Percentiles rank a stretch among this genome's conserved stretches.
Evolutionary conservation across 2,888 invertebrate species (phyloP).

Genomic region (Adelphocoris suturalis): DNA sequence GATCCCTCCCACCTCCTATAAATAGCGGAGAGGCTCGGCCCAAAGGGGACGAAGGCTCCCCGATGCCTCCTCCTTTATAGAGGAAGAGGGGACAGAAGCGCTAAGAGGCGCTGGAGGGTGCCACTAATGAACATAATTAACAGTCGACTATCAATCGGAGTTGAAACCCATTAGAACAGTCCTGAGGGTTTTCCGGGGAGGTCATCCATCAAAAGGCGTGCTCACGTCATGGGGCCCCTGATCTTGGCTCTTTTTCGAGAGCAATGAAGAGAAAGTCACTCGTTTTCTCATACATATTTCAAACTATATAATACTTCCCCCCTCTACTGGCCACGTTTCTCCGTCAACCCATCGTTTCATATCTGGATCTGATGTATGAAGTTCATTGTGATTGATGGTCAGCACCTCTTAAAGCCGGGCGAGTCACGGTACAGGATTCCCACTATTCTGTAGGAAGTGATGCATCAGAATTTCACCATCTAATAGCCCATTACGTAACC

Average conservation of each 20-base stretch:
- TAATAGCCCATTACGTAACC: neutral
- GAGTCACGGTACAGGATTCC: constrained; percentile 7
- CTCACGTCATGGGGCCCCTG: constrained; percentile 40
- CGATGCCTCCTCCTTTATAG: neutral
- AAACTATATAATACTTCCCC: constrained; percentile 48
- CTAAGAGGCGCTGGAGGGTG: constrained; percentile 9
- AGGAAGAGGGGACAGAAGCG: neutral
- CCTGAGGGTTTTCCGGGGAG: neutral
- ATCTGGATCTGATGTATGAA: constrained; percentile 59
- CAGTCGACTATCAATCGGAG: constrained; percentile 59
- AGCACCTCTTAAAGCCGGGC: neutral
- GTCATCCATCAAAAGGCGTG: constrained; percentile 66
- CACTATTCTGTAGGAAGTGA: neutral
- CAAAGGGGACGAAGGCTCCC: neutral
- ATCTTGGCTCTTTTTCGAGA: neutral
- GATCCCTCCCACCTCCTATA: constrained; percentile 42
- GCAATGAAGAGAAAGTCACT: neutral
- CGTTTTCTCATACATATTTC: constrained; percentile 56
- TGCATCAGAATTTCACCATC: constrained; percentile 14
- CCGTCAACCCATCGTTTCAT: constrained; percentile 20
- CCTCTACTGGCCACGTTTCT: neutral
- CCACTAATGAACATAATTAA: constrained; percentile 64
- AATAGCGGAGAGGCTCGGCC: neutral
- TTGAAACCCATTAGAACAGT: constrained; percentile 38
- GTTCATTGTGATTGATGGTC: constrained; percentile 57